These are phyloP conservation scores for Thaumetopoea pityocampa DNA, from an alignment of 1,140 invertebrate genomes.

Conservation along the genomic window DNA sequence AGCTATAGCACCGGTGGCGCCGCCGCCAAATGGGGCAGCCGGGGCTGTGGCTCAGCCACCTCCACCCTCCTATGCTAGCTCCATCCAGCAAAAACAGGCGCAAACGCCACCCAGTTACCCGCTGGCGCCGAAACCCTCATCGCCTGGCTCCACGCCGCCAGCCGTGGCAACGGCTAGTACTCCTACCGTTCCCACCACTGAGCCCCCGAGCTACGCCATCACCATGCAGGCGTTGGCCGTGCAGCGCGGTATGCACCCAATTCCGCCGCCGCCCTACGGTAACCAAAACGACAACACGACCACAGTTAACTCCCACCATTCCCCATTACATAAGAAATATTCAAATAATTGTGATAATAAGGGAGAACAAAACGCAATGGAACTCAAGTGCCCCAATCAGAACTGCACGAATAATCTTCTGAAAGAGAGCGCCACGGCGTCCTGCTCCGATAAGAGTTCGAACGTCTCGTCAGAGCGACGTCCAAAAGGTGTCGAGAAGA, in stretches of 20 bases:
- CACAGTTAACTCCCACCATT: slow-evolving; percentile 72
- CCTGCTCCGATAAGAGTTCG: slow-evolving; percentile 62
- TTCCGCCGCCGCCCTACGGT: slow-evolving; percentile 83
- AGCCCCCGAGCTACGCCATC: slow-evolving; percentile 93
- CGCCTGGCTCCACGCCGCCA: slow-evolving; percentile 74
- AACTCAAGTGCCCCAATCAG: slow-evolving; percentile 70
- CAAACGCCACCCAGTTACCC: slow-evolving; percentile 74
- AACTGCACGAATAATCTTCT: slow-evolving; percentile 55
- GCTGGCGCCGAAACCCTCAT: slow-evolving; percentile 76
- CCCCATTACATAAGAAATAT: slow-evolving; percentile 70
- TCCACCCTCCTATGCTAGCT: slow-evolving; percentile 87
- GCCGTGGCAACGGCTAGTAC: slow-evolving; percentile 67
- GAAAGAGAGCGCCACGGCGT: slow-evolving; percentile 45
- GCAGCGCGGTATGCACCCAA: slow-evolving; percentile 78
- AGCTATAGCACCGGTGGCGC: slow-evolving; percentile 91
- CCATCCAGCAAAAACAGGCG: slow-evolving; percentile 83
- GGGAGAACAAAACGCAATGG: slow-evolving; percentile 78
- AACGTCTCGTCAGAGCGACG: slow-evolving; percentile 63
- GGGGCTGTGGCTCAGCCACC: slow-evolving; percentile 79
- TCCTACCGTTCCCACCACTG: slow-evolving; percentile 86
- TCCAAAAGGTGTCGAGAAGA: slow-evolving; percentile 81
- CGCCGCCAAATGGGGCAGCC: slow-evolving; percentile 77
- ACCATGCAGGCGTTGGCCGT: slow-evolving; percentile 93
- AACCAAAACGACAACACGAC: slow-evolving; percentile 72
- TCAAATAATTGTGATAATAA: slow-evolving; percentile 76